Percentiles rank a stretch among this genome's conserved stretches.
Conservation (phyloP, 2,113 vertebrate genomes). For the Phoenicopterus ruber region DNA sequence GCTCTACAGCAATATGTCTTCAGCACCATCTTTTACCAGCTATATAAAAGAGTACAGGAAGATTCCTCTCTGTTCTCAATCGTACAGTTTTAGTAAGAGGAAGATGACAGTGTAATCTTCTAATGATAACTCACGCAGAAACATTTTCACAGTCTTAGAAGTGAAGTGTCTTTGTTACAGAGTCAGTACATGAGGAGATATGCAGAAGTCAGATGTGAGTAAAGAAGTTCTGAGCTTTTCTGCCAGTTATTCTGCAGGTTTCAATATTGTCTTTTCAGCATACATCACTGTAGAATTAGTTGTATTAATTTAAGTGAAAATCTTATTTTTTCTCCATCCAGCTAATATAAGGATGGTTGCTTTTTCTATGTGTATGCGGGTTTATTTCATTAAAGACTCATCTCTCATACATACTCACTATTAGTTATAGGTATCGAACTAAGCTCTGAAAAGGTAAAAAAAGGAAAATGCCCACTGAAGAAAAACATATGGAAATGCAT, state of each 20-base stretch:
- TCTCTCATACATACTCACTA: background rate
- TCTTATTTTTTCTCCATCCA: background rate
- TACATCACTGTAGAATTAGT: background rate
- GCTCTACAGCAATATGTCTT: background rate
- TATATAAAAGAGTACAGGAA: background rate
- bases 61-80: background rate
- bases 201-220: background rate
- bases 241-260: background rate
- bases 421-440: background rate
- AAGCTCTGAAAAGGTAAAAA: background rate
- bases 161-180: background rate
- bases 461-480: background rate
- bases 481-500: background rate
- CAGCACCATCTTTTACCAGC: background rate
- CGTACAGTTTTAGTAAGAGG: conserved; percentile 1
- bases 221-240: background rate
- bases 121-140: conserved; percentile 17
- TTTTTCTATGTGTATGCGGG: background rate
- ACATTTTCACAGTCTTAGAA: background rate
- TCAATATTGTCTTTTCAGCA: background rate
- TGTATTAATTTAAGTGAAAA: background rate
- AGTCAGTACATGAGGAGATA: background rate
- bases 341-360: background rate
- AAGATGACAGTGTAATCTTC: conserved; percentile 24
- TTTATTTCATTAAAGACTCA: background rate